Evolutionary conservation across 2,888 invertebrate genomes (phyloP), one percentile per base, ranked within the genome.

Genomic region (Seira musarum): DNA sequence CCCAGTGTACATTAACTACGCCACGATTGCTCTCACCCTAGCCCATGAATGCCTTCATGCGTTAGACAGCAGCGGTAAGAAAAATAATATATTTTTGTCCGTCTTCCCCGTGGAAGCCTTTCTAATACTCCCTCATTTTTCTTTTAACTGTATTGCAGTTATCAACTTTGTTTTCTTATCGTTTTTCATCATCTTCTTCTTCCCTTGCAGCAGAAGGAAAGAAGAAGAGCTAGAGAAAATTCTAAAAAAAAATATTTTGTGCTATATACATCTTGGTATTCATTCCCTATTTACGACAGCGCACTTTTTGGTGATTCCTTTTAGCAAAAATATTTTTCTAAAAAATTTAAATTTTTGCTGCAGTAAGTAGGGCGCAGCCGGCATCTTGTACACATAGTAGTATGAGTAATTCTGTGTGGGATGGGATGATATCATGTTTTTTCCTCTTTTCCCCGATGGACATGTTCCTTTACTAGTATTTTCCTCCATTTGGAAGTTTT

Each of bases 41-140:
- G 90, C 90, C 24, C 91, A 91, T 85, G 91, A 91, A 86, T 89
- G 90, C 53, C 88, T 91, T 19, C 91, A 91, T 83, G 90, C 89
- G 13, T 89, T 91, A 80, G 91, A 91, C 75, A 83, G 85, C 30
- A 84, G 86, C 30, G 88, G 88, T 87, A 40, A 40, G 40, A 13
- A 13, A 40, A 40, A 40, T 8, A 8, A 40, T 40, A 40, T 40
- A 40, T 40, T 40, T 40, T n/a, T n/a, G n/a, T n/a, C n/a, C n/a
- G n/a, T n/a, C n/a, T n/a, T n/a, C n/a, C n/a, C n/a, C n/a, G n/a
- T n/a, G n/a, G n/a, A n/a, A n/a, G n/a, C n/a, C n/a, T n/a, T n/a
- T n/a, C n/a, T n/a, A n/a, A n/a, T n/a, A 40, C 40, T 40, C 13
- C 5, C 40, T 8, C 5, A 40, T 40, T 40, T 40, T 40, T 40